phyloP scores from a whole-genome alignment of 2,888 invertebrate genomes.

The Rugalucina vietnamica region DNA sequence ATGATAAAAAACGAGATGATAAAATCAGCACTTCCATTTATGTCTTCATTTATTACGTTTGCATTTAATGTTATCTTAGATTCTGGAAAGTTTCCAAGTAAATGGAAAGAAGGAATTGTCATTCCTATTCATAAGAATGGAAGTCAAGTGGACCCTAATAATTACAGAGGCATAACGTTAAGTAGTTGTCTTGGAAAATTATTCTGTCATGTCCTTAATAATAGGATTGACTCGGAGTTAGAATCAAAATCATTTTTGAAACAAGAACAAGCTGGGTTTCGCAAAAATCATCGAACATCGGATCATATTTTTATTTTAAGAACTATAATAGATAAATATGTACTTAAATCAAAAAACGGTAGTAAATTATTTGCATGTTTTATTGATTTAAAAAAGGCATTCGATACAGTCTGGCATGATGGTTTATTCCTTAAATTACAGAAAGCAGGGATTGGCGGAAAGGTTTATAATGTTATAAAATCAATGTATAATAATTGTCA shows the following conservation, averaged over 20 bases:
- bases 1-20: neutral
- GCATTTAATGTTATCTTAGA: neutral
- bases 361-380: neutral
- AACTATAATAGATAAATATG: slow-evolving; percentile 6
- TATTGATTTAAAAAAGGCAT: neutral
- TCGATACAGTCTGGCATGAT: neutral
- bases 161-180: neutral
- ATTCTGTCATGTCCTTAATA: neutral
- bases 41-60: neutral
- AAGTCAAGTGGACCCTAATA: neutral
- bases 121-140: neutral
- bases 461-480: neutral
- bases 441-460: neutral
- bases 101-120: neutral
- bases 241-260: neutral
- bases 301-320: neutral
- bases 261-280: neutral
- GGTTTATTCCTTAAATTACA: neutral
- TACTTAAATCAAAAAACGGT: neutral
- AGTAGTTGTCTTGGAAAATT: neutral
- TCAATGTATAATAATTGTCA: neutral
- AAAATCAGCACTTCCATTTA: neutral
- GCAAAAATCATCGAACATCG: neutral
- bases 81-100: neutral
- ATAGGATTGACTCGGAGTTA: neutral